Evolutionary conservation across 2,113 vertebrate genomes (phyloP).

Genomic region (Engystomops pustulosus): DNA sequence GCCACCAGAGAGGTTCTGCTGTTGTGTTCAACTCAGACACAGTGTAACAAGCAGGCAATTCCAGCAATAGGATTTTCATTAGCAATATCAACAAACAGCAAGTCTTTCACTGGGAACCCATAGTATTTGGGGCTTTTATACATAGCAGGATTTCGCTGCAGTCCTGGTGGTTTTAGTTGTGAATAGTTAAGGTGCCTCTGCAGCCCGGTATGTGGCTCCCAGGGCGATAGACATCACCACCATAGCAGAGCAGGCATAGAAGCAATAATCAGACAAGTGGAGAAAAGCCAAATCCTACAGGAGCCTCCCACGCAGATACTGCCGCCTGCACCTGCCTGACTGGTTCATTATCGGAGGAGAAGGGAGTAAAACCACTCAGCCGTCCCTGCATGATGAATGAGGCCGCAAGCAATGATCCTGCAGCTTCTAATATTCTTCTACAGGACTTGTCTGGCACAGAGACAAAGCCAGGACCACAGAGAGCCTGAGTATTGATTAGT

Average conservation of each 20-base stretch:
- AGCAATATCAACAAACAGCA: too few species aligned
- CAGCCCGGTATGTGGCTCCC: background rate
- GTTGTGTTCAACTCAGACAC: background rate
- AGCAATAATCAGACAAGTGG: conserved; percentile 28
- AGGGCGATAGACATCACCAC: background rate
- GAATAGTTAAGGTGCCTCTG: background rate
- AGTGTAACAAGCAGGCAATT: background rate
- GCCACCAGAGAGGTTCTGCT: too few species aligned
- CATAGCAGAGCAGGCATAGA: background rate
- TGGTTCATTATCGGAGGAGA: conserved; percentile 13
- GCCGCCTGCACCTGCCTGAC: conserved; percentile 11
- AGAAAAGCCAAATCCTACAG: conserved; percentile 19
- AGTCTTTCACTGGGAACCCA: too few species aligned
- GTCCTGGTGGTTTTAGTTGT: background rate
- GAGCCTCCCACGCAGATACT: conserved; percentile 31
- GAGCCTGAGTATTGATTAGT: background rate
- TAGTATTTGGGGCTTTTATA: too few species aligned
- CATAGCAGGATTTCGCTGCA: background rate
- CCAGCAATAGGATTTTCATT: background rate
- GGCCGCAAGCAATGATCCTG: background rate
- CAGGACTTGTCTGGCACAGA: background rate
- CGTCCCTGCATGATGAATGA: background rate
- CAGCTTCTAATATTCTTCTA: background rate
- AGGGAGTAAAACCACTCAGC: conserved; percentile 13
- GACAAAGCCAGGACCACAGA: background rate